Base-by-base conservation (phyloP, 1,140 invertebrate species). In the Daktulosphaira vitifoliae region DNA sequence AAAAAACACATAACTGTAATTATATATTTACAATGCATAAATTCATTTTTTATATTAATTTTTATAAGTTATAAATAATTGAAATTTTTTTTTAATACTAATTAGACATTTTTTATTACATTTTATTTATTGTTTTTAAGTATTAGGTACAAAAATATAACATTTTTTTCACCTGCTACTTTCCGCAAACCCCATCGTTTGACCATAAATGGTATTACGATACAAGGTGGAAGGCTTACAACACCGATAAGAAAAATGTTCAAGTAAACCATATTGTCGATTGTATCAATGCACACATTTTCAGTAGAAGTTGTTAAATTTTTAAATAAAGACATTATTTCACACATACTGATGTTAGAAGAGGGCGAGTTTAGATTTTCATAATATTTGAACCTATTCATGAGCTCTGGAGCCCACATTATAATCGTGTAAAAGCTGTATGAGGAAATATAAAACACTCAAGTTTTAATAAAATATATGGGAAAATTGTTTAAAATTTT, bases 361-460 rank as follows among this genome's bases (percentile, higher is more conserved):
- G 7, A 29, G 16, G 42, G 25, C 20, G 23, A 25, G 2, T 16
- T 5, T 0, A 23, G 38, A 1, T 5, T 78, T 62, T 82, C 80
- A 74, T 80, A 92, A 72, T 87, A 84, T 73, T 90, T 86, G 72
- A 90, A 90, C 44, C 89, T 84, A 73, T 89, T 88, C 76, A 90
- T 91, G 67, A 92, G 80, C 76, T 91, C 89, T 0, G 89, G 89
- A 76, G 91, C 91, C 89, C 89, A 92, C 85, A 92, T 89, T 87
- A 90, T 89, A 18, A 91, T 76, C 50, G 88, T 88, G 71, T 92
- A 92, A 72, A 91, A 92, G 66, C 86, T 84, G 72, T 8, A 74
- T 72, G n/a, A n/a, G n/a, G n/a, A n/a, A n/a, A n/a, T n/a, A n/a
- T n/a, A n/a, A n/a, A n/a, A n/a, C n/a, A n/a, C n/a, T n/a, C n/a